A percentile compares a stretch with the other conserved stretches of the same genome.
Conservation (phyloP, 2,888 invertebrate species). For the Dynastes hyllus region DNA sequence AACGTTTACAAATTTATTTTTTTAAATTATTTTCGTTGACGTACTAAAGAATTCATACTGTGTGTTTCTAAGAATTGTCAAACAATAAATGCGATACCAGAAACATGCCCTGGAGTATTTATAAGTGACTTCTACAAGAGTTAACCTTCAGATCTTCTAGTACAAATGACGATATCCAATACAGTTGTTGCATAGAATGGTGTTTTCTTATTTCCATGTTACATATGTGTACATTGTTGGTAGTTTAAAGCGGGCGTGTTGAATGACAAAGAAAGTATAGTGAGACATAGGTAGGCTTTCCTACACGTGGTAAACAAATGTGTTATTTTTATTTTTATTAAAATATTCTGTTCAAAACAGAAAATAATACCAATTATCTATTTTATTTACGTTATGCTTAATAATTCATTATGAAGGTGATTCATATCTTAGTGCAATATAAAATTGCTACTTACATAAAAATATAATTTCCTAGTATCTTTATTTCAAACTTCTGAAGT, state of each 20-base stretch:
- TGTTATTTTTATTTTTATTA: no score
- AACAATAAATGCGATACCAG: constrained; percentile 19
- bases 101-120: constrained; percentile 46
- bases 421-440: no score
- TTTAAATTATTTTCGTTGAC: constrained; percentile 16
- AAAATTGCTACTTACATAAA: no score
- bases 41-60: constrained; percentile 60
- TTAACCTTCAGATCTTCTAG: constrained; percentile 41
- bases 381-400: no score
- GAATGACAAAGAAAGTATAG: neutral
- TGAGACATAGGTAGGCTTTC: no score
- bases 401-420: no score
- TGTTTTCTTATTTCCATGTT: neutral
- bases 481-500: no score
- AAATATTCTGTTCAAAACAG: no score
- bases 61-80: constrained; percentile 36
- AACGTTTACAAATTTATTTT: neutral
- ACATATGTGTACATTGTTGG: neutral
- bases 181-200: constrained; percentile 28
- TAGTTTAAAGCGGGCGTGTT: neutral
- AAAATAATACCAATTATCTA: no score
- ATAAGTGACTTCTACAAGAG: constrained; percentile 48
- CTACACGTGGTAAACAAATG: no score
- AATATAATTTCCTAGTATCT: no score
- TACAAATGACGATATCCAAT: constrained; percentile 29